A percentile compares a stretch with the other conserved stretches of the same genome.
phyloP scores from a whole-genome alignment of 2,113 vertebrate genomes.

The Hippotragus niger region DNA sequence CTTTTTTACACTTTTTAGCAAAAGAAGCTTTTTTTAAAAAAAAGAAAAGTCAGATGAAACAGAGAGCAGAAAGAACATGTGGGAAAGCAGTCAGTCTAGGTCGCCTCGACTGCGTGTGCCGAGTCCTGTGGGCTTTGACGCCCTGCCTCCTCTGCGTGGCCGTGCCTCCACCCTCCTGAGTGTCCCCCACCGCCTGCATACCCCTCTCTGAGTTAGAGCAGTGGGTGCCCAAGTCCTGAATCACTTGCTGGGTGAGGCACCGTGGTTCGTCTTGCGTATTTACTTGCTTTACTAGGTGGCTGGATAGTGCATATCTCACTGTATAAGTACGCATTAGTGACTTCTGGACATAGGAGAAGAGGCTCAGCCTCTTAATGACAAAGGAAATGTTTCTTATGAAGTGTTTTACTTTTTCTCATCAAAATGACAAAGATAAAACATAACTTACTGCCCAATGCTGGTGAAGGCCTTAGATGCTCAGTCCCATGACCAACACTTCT shows the following conservation, averaged over 20 bases:
- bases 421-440: not conserved
- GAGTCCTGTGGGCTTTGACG: fast-evolving
- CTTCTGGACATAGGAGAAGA: not conserved
- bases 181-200: fast-evolving
- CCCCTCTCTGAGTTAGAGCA: not conserved
- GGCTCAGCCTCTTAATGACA: not conserved
- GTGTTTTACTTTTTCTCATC: not conserved
- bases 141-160: fast-evolving
- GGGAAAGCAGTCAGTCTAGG: not conserved
- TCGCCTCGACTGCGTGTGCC: fast-evolving
- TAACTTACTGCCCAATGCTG: fast-evolving
- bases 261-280: fast-evolving
- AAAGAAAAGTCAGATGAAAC: not conserved
- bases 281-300: not conserved
- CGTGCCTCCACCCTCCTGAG: too few species aligned
- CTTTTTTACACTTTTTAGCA: not conserved
- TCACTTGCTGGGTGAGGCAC: not conserved
- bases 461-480: too few species aligned
- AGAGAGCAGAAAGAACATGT: not conserved
- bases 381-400: not conserved
- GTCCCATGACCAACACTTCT: not conserved
- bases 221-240: not conserved
- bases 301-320: not conserved
- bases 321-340: fast-evolving
- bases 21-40: not conserved